Base-by-base conservation (phyloP, 2,888 invertebrate species). In the Zaprionus bogoriensis region DNA sequence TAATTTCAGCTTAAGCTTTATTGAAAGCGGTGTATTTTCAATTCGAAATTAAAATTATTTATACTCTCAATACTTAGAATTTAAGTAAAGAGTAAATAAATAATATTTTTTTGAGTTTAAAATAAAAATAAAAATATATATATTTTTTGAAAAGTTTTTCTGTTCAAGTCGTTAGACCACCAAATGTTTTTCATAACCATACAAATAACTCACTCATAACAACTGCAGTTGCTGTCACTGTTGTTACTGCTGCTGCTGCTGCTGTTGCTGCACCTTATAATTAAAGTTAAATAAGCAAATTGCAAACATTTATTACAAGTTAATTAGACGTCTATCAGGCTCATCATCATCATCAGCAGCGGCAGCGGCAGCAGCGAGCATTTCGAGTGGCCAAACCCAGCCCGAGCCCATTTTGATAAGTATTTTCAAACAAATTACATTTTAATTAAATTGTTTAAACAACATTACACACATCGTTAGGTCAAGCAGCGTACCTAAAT, bases 401-500 rank as follows among this genome's bases (percentile, higher is more conserved):
- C n/a, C 20, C 81, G 65, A 85, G 67, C 81, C 78, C 83, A 87
- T 70, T 84, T 67, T 78, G 71, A 83, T 83, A 83, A 85, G 82
- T 77, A 81, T 84, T 84, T 81, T 71, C 84, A 84, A 89, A 88
- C 85, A 89, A 89, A 89, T 89, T 88, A 87, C 88, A 88, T 89
- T 89, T 89, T 89, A 89, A 89, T 89, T 89, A 89, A 89, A 89
- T 89, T 88, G 89, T 89, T 88, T 89, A 83, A 89, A 80, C 80
- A 84, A 88, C 85, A 89, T 89, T 88, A 87, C 87, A 87, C 88
- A 87, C 86, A 80, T 85, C 87, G 87, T 88, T 84, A 88, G 88
- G 78, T 80, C 85, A 87, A 85, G 82, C 76, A 84, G 87, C 85
- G 85, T 78, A 85, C 82, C 87, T 86, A 84, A 82, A 84, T 79